Percentiles rank a stretch among this genome's conserved stretches.
Conservation (phyloP, 2,888 invertebrate species). For the Bugulina stolonifera region DNA sequence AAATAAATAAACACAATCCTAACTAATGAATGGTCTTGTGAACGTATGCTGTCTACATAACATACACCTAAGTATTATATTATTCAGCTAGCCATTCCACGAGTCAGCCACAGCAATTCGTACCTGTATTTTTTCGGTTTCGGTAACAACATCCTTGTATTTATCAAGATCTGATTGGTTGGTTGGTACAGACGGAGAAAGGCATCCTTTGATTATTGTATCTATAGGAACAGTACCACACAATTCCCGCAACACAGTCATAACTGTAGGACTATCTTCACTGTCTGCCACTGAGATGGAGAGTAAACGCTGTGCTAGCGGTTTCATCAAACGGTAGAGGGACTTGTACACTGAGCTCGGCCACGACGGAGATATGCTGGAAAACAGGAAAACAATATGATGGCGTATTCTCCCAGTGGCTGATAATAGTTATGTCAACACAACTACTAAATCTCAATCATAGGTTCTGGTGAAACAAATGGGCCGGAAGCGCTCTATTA, state of each 20-base stretch:
- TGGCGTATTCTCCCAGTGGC: no score
- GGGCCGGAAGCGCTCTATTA: no score
- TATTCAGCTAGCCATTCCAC: no score
- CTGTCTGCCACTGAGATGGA: not conserved
- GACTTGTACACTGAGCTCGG: not conserved
- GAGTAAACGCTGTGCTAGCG: not conserved
- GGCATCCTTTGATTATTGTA: constrained; percentile 66
- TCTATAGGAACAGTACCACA: constrained; percentile 62
- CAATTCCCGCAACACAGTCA: constrained; percentile 57
- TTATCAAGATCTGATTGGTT: constrained; percentile 65
- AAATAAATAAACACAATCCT: no score
- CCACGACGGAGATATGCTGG: not conserved
- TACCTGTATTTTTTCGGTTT: constrained; percentile 57
- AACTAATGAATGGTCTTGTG: no score
- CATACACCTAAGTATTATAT: no score
- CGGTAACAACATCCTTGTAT: constrained; percentile 62
- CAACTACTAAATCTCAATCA: no score
- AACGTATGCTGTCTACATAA: no score
- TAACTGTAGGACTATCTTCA: constrained; percentile 30
- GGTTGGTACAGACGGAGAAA: constrained; percentile 70
- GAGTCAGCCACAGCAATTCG: no score
- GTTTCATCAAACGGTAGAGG: not conserved
- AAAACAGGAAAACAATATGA: not conserved
- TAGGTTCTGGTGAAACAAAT: no score
- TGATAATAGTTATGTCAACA: no score